Conservation (phyloP, 2,888 invertebrate species). For the Halocaridina rubra region DNA sequence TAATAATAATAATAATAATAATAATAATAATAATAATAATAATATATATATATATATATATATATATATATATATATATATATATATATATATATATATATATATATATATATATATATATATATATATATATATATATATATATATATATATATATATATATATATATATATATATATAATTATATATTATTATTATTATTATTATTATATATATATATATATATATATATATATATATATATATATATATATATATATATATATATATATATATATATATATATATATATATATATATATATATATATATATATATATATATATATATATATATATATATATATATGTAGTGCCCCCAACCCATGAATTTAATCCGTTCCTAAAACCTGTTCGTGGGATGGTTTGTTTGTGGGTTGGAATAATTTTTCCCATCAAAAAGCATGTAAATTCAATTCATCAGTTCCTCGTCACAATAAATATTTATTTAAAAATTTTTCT, state of each 20-base stretch:
- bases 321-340: slow-evolving; percentile 35
- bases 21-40: slow-evolving; percentile 29
- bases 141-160: slow-evolving; percentile 23
- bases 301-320: slow-evolving; percentile 25
- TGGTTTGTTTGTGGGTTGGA: too few relatives aligned
- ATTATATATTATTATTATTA: slow-evolving; percentile 22
- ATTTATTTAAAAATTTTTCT: too few relatives aligned
- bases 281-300: slow-evolving; percentile 32
- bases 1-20: background rate
- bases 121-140: slow-evolving; percentile 7
- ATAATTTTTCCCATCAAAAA: too few relatives aligned
- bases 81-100: slow-evolving; percentile 1
- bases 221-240: slow-evolving; percentile 36
- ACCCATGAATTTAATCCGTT: background rate
- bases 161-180: slow-evolving; percentile 36
- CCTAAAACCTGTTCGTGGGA: too few relatives aligned
- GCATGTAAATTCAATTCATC: too few relatives aligned
- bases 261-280: slow-evolving; percentile 31
- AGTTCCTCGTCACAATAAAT: too few relatives aligned
- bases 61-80: background rate
- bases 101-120: slow-evolving; percentile 2
- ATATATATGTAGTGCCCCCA: background rate
- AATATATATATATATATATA: background rate
- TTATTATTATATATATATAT: slow-evolving; percentile 33
- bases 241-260: slow-evolving; percentile 20